Evolutionary conservation across 2,888 invertebrate species (phyloP).

Genomic region (Zygaena filipendulae): DNA sequence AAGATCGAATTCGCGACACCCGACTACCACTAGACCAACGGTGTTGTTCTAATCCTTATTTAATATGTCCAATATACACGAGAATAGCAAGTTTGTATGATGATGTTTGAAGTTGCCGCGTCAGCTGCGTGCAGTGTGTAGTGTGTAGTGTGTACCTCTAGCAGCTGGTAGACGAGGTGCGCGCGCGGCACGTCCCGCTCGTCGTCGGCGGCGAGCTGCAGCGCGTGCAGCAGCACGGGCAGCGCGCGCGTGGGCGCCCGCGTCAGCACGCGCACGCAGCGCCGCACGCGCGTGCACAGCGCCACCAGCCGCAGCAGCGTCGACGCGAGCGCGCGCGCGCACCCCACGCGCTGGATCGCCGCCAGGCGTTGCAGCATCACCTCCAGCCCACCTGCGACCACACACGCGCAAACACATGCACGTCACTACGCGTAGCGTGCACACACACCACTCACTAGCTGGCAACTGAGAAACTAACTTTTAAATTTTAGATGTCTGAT

Average conservation of each 20-base stretch:
- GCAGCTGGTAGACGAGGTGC: conserved; percentile 87
- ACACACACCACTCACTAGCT: too few species aligned
- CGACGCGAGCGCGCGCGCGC: conserved; percentile 87
- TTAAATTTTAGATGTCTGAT: too few species aligned
- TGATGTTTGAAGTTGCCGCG: not conserved
- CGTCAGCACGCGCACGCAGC: conserved; percentile 89
- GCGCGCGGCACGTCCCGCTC: conserved; percentile 77
- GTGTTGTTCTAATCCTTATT: too few species aligned
- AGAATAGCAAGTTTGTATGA: too few species aligned
- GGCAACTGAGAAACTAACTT: too few species aligned
- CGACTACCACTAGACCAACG: too few species aligned
- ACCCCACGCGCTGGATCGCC: conserved; percentile 86
- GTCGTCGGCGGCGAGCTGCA: conserved; percentile 73
- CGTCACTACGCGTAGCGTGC: too few species aligned
- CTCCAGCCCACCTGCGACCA: conserved; percentile 65
- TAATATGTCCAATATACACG: too few species aligned
- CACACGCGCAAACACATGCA: not conserved
- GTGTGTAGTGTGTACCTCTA: conserved; percentile 76
- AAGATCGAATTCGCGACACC: too few species aligned
- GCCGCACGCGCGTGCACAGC: conserved; percentile 89
- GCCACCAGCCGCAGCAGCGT: conserved; percentile 91
- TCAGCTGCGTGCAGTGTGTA: not conserved
- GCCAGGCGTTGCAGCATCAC: conserved; percentile 88
- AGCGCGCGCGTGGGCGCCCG: conserved; percentile 87
- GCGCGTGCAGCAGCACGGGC: conserved; percentile 83